Base-by-base conservation (phyloP, 2,113 vertebrate genomes). In the Gasterosteus aculeatus region DNA sequence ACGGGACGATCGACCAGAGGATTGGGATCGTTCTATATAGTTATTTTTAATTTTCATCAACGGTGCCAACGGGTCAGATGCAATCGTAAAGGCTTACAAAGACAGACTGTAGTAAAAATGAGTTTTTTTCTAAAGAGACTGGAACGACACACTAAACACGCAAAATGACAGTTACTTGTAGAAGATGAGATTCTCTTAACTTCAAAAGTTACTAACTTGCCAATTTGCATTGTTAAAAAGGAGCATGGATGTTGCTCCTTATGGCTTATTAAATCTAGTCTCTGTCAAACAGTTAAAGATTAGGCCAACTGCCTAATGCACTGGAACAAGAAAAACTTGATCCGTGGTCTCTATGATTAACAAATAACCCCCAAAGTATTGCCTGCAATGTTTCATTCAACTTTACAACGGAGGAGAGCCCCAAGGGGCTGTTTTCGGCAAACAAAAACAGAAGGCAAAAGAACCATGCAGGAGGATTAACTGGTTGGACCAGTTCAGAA, bases 401-500 rank as follows among this genome's bases (percentile, higher is more conserved):
- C 42, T 56, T 12, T 77, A 35, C 61, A 81, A 63, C 12, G 38
- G 12, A 69, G 65, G 44, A 71, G 42, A 73, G 56, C 53, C 22
- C 11, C n/a, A n/a, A n/a, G n/a, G n/a, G n/a, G n/a, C n/a, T n/a
- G n/a, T n/a, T n/a, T n/a, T n/a, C n/a, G n/a, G 29, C 59, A 69
- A 73, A 75, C 67, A 49, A 82, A 82, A 75, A 84, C 61, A 76
- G 31, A 41, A n/a, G 58, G 22, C 9, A 59, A 63, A 63, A 66
- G 46, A 83, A 60, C 47, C 33, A 75, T 18, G 14, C 77, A 74
- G 81, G 81, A 78, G 56, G 85, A 75, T 46, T 38, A 83, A 92
- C 91, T 84, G 67, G 92, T 83, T 65, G 2, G 70, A 90, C 87
- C 80, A 76, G 91, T 92, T 91, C 12, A 38, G 3, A 10, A 57